Percentiles rank a stretch among this genome's conserved stretches.
phyloP scores from a whole-genome alignment of 2,113 vertebrate genomes.

The Lepisosteus osseus region DNA sequence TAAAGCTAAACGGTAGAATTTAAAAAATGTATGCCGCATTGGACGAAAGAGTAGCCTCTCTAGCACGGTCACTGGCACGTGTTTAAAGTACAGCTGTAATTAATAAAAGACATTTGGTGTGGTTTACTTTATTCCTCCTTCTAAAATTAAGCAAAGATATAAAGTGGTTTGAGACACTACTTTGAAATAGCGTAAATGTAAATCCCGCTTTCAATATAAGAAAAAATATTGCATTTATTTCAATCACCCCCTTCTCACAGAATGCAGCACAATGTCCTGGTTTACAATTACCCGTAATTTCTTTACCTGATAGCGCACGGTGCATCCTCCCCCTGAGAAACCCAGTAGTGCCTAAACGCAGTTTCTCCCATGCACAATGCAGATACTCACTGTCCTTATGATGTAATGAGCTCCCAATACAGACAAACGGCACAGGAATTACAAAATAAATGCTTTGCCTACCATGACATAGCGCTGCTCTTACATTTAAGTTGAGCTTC shows the following conservation, averaged over 20 bases:
- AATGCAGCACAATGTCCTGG: constrained; percentile 3
- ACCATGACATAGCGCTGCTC: constrained; percentile 10
- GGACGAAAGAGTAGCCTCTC: too few species aligned
- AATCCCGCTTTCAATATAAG: not conserved
- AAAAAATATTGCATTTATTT: constrained; percentile 4
- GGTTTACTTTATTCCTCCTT: not conserved
- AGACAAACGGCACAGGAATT: constrained; percentile 12
- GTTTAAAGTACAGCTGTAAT: not conserved
- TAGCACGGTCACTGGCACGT: not conserved
- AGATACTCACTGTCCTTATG: constrained; percentile 10
- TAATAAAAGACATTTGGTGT: not conserved
- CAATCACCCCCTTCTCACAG: not conserved
- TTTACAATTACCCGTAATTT: not conserved
- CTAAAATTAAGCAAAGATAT: not conserved
- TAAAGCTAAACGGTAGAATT: too few species aligned
- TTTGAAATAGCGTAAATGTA: not conserved
- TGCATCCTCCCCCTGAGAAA: constrained; percentile 7
- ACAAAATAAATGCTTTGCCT: constrained; percentile 11
- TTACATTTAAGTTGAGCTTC: constrained; percentile 11
- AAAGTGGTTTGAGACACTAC: not conserved
- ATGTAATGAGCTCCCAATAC: constrained; percentile 3
- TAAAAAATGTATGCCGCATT: too few species aligned
- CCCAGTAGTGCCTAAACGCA: constrained; percentile 12
- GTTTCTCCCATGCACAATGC: constrained; percentile 22
- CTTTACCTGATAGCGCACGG: constrained; percentile 15